Base-by-base conservation (phyloP, 1,140 invertebrate genomes). In the Aporrectodea caliginosa region DNA sequence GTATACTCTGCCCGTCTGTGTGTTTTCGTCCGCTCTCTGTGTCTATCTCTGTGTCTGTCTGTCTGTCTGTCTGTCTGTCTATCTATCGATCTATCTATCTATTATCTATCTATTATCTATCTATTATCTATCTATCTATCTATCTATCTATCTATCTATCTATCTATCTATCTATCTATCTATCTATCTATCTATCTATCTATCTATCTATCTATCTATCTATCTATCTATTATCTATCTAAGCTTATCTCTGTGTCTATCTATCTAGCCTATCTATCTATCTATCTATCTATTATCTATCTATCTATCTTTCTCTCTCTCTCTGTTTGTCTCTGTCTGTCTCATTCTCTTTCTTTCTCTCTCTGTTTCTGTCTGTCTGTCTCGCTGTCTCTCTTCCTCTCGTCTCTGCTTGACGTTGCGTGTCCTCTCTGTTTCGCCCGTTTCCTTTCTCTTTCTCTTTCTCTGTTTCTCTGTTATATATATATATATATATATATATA, bases 401-500 rank as follows among this genome's bases (percentile, higher is more conserved):
- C 43, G 6, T 6, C 43, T 58, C 22, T 58, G 6, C 43, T 58
- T 58, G 43, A 6, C 22, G 43, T 58, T 58, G n/a, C 22, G 6
- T 58, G 6, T 58, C 43, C 43, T 6, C 43, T 22, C 43, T 58
- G 43, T 12, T 58, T 58, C 22, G 22, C 43, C 6, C 6, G 43
- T 12, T 58, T 58, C 22, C 6, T 58, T 58, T 12, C 43, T 58
- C 6, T 58, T 22, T 58, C 43, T 58, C 22, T 22, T 58, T 22
- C 22, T 22, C 43, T 12, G 43, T 22, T 6, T 58, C 43, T 58
- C 6, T 58, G 43, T 12, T 22, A 6, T 12, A 12, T 58, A 58
- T 58, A 58, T 58, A 58, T 58, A 58, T 58, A 58, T 58, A 58
- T 58, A 58, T 58, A 58, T 58, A 58, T 58, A 58, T 58, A 58